phyloP scores from a whole-genome alignment of 2,113 vertebrate species.

The Forbesichthys agassizii region DNA sequence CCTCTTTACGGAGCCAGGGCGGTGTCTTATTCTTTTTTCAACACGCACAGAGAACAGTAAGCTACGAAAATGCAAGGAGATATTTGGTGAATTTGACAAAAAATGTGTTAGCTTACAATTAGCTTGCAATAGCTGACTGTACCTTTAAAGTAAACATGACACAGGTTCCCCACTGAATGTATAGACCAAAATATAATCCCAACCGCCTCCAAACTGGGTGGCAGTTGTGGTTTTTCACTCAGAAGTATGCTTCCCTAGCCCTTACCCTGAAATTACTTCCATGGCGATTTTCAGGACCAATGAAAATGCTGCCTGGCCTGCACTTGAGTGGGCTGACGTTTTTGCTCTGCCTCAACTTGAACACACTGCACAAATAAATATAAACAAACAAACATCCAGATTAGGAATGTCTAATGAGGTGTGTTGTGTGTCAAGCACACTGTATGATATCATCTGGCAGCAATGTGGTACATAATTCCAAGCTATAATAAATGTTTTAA shows the following conservation, averaged over 20 bases:
- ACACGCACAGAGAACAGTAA: too few species aligned
- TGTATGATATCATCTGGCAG: too few species aligned
- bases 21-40: too few species aligned
- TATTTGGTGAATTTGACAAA: too few species aligned
- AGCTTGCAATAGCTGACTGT: too few species aligned
- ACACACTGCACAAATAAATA: conserved; percentile 14
- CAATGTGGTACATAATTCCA: too few species aligned
- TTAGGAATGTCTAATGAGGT: conserved; percentile 54
- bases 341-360: conserved; percentile 25
- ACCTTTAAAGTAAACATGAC: not conserved
- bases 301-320: not conserved
- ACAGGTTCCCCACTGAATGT: not conserved
- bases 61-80: too few species aligned
- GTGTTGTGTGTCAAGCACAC: conserved; percentile 24
- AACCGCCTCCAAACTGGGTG: not conserved
- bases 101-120: too few species aligned
- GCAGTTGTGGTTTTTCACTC: conserved; percentile 4
- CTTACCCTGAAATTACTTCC: conserved; percentile 41
- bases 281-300: conserved; percentile 2
- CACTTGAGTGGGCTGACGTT: conserved; percentile 9
- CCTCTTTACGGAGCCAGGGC: too few species aligned
- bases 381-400: conserved; percentile 31
- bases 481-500: too few species aligned
- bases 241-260: conserved; percentile 17
- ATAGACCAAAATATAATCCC: conserved; percentile 23